Evolutionary conservation across 2,888 invertebrate genomes (phyloP), one percentile per base, ranked within the genome.

Genomic region (Eupithecia insigniata): DNA sequence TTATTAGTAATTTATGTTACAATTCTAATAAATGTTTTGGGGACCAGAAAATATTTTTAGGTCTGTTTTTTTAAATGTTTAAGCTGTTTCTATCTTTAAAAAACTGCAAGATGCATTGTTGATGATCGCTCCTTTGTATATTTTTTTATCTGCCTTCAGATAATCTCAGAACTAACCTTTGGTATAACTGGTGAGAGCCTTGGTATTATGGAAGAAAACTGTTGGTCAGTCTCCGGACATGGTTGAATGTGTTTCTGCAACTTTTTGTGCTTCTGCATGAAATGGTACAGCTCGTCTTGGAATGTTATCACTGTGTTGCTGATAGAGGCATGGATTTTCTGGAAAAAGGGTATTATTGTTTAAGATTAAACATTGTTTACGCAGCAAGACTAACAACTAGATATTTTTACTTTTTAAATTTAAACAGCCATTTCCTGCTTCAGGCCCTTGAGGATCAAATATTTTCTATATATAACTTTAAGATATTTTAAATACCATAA

Each of bases 161-260:
- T 1, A 36, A 36, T 1, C 7, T n/a, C n/a, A 30, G 26, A 51
- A 46, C 61, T 70, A 89, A 96, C 97, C 95, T 97, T 97, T 91
- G 97, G 97, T 94, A 97, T 96, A 77, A 97, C 95, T 34, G 97
- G 97, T 30, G 96, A 95, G 75, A 97, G 90, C 85, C 96, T 95
- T 55, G 95, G 94, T 83, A 96, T 95, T 69, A 96, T 86, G 70
- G 96, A 95, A 76, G 79, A 81, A 14, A 89, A 82, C 43, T 90
- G 87, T 28, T 89, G 87, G 1, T 84, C 84, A 51, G 80, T 77
- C 1, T 80, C 76, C 1, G 81, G 51, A 8, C 81, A 75, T 10
- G 72, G 70, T 28, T 77, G 76, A 5, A 72, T 36, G 2, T 74
- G 60, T 8, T 81, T 58, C 39, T 78, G 76, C 68, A 80, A 81